Percentiles rank a stretch among this genome's conserved stretches.
phyloP scores from a whole-genome alignment of 2,113 vertebrate species.

The Alectura lathami region DNA sequence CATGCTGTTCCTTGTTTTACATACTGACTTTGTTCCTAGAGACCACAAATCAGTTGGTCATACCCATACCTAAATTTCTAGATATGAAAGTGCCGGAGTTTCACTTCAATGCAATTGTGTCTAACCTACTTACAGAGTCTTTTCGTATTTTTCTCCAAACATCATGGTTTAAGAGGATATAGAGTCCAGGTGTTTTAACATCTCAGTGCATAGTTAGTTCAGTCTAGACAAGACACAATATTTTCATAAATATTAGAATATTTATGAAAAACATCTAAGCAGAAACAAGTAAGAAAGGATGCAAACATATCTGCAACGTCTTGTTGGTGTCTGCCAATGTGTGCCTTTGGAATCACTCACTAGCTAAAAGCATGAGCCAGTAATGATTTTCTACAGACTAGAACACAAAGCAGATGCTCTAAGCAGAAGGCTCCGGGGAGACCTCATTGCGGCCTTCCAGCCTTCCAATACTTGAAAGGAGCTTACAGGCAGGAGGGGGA shows the following conservation, averaged over 20 bases:
- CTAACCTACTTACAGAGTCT: not conserved
- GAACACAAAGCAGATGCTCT: not conserved
- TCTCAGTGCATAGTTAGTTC: not conserved
- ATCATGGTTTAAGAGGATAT: not conserved
- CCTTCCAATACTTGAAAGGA: no score
- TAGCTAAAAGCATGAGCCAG: not conserved
- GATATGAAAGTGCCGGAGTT: not conserved
- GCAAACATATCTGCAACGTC: not conserved
- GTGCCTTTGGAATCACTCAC: not conserved
- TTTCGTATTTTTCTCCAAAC: not conserved
- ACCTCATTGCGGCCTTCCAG: no score
- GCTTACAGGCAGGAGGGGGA: no score
- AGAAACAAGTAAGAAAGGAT: not conserved
- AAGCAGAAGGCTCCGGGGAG: no score
- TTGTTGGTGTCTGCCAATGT: not conserved
- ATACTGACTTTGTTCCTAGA: not conserved
- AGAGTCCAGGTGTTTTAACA: not conserved
- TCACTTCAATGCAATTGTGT: not conserved
- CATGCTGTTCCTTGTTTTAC: not conserved
- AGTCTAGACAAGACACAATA: not conserved
- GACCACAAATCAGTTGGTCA: not conserved
- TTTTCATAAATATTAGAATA: not conserved
- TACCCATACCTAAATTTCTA: not conserved
- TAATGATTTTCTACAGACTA: not conserved
- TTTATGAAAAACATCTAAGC: not conserved